Base-by-base conservation (phyloP, 2,113 vertebrate species). In the Antennarius striatus region DNA sequence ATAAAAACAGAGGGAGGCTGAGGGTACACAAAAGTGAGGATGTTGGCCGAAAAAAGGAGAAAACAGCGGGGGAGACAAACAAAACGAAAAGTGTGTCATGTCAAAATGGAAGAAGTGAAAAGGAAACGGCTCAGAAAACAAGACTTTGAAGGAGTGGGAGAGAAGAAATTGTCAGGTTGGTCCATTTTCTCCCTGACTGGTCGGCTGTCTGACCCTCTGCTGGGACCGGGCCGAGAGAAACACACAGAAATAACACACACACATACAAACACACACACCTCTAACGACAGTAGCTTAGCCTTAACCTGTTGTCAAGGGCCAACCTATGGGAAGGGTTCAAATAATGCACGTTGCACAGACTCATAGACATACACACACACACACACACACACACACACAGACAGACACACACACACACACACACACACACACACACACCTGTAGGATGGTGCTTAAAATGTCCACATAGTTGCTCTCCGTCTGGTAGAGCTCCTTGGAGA, bases 391-490 rank as follows among this genome's bases (percentile, higher is more conserved):
- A 73, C 72, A 73, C 50, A 63, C 47, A 15, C 5, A 14, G 90
- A 98, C 98, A 36, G 2, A 36, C 32, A 36, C 32, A 36, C 32
- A 36, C 32, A 36, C 32, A 36, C 32, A 60, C 56, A 63, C 40
- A 68, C 11, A 63, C 16, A 58, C 50, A 73, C 72, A 73, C 50
- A 63, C 47, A 15, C 5, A 14, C 90, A 98, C 98, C 94, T 98
- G 94, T 82, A 99, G 92, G 59, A 99, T 92, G 52, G 96, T 99
- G 72, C 92, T 93, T 63, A 99, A 89, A 86, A 99, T 99, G 88
- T 96, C 95, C 59, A 99, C 98, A 0, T 99, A 99, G 91, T 99
- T 99, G 88, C 95, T 98, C 88, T 99, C 98, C 1, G 98, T 99
- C 88, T 99, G 98, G 93, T 98, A 98, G 42, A 99, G 92, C 73